phyloP scores from a whole-genome alignment of 2,113 vertebrate genomes.

The Prionailurus viverrinus region DNA sequence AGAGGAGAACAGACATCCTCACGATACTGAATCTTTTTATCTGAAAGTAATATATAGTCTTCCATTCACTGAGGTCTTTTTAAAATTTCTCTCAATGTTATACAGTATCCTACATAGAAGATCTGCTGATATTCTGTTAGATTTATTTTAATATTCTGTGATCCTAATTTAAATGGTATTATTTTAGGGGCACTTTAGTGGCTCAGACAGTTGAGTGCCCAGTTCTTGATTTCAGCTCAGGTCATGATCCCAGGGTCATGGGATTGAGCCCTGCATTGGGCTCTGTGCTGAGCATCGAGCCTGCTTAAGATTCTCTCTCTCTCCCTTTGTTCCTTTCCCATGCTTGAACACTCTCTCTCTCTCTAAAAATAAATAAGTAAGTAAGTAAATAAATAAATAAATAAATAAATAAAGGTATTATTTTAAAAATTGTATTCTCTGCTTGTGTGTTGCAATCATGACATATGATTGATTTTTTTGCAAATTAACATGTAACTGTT shows the following conservation, averaged over 20 bases:
- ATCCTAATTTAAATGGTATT: not conserved
- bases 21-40: not conserved
- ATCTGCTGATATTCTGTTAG: not conserved
- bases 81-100: not conserved
- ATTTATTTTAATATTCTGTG: slow-evolving; percentile 11
- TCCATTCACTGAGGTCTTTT: not conserved
- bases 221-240: too few relatives aligned
- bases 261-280: too few relatives aligned
- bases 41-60: not conserved
- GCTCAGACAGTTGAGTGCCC: too few relatives aligned
- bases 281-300: too few relatives aligned
- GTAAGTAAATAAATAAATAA: too few relatives aligned
- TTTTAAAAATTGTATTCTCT: not conserved
- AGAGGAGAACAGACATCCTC: not conserved
- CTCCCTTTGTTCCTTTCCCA: too few relatives aligned
- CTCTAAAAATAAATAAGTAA: too few relatives aligned
- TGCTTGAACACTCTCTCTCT: too few relatives aligned
- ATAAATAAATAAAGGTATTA: too few relatives aligned
- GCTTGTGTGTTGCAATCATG: not conserved
- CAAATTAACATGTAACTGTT: not conserved
- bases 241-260: too few relatives aligned
- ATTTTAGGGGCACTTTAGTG: not conserved
- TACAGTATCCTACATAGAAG: not conserved
- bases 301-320: too few relatives aligned
- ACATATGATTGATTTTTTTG: not conserved